Conservation (phyloP, 2,113 vertebrate species). For the Alces alces region DNA sequence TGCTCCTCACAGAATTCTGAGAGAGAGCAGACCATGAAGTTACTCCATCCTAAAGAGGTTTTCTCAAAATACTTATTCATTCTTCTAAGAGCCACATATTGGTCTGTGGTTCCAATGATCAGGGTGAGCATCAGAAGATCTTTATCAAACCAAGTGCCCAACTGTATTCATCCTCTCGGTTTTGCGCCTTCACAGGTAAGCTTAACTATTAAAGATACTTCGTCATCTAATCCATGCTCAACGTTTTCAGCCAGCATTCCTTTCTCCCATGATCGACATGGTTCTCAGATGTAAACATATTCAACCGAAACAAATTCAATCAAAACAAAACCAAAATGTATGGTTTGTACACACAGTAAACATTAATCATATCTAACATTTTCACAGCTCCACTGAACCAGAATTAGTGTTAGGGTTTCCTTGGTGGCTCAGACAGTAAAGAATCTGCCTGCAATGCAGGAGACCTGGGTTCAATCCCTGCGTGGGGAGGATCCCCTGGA, state of each 20-base stretch:
- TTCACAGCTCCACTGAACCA: background rate
- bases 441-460: background rate
- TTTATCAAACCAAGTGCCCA: background rate
- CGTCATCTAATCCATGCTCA: background rate
- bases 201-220: background rate
- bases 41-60: background rate
- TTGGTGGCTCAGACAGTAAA: background rate
- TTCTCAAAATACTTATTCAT: background rate
- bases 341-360: background rate
- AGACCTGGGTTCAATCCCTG: background rate
- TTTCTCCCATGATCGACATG: background rate
- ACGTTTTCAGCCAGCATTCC: background rate
- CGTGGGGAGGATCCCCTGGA: background rate
- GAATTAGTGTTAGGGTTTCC: background rate
- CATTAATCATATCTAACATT: background rate
- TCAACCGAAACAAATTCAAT: background rate
- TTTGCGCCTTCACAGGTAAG: background rate
- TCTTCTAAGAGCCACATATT: background rate
- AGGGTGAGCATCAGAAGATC: background rate
- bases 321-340: background rate
- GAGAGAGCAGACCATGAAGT: accelerated
- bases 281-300: background rate
- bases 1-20: background rate
- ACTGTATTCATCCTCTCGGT: no score
- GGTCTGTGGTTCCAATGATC: background rate